Evolutionary conservation across 2,113 vertebrate genomes (phyloP), one percentile per base, ranked within the genome.

Genomic region (Phainopepla nitens): DNA sequence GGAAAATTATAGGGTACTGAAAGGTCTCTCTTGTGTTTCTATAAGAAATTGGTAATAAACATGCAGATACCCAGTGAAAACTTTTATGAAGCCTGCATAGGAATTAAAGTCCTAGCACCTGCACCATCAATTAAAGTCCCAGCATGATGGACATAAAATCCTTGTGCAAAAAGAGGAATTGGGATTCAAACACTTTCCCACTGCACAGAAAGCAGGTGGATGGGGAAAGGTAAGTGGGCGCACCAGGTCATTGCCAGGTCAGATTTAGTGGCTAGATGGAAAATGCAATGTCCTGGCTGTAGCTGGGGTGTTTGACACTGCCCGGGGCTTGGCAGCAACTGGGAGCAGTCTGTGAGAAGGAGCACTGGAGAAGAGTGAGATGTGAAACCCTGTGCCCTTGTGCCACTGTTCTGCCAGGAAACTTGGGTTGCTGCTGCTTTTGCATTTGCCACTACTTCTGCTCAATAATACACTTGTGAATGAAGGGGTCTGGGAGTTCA

Each of bases 331-430:
- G 2, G 60, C 5, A 20, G 39, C 18, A 35, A 10, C 1, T 54
- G 51, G 47, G 25, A 87, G 12, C 42, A 81, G 15, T 19, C 50
- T 54, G 42, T 42, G 36, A 18, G 45, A 89, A 81, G 27, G 16
- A 11, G 9, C 9, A 9, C 0, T 1, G 7, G 65, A 62, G 49
- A 68, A 29, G 25, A 41, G n/a, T n/a, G 33, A 65, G 51, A 14
- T 7, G 9, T 1, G 31, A 80, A 57, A 49, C 13, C 18, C 14
- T 0, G 1, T 2, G 4, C 72, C 21, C 36, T 69, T 7, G 1
- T 33, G 23, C 44, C 0, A 0, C 36, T 1, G 0, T 6, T 65
- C 41, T n/a, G 28, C 28, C 44, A 69, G 36, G 15, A 15, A 16
- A 17, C 28, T 14, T 41, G 36, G 15, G 12, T 15, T 17, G 4